A percentile compares a stretch with the other conserved stretches of the same genome.
These are phyloP conservation scores for Rousettus madagascariensis DNA, from an alignment of 2,797 vertebrate genomes.

Conservation along the genomic window DNA sequence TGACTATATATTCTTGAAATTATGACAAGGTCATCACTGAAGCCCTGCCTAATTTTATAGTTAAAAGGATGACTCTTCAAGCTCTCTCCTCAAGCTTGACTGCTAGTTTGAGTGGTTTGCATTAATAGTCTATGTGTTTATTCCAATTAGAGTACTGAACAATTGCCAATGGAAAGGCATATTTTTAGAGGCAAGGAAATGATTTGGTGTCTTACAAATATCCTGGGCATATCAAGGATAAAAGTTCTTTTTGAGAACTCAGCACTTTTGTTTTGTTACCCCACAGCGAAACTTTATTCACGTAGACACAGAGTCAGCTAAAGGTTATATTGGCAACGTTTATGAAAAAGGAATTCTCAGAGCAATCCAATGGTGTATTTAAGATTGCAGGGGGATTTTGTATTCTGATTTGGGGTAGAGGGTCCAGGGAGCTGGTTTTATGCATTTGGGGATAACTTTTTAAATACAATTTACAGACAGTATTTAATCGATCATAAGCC, in stretches of 20 bases:
- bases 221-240: not conserved
- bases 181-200: slow-evolving; percentile 44
- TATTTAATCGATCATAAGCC: not conserved
- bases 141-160: not conserved
- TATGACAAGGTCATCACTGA: not conserved
- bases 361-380: not conserved
- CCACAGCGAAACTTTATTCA: not conserved
- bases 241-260: slow-evolving; percentile 22
- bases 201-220: slow-evolving; percentile 11
- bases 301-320: not conserved
- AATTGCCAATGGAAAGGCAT: not conserved
- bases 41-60: not conserved
- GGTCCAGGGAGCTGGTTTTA: not conserved
- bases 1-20: not conserved
- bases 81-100: not conserved
- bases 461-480: not conserved
- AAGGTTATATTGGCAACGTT: not conserved
- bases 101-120: not conserved
- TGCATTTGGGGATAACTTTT: not conserved
- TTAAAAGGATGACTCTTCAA: not conserved
- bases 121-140: not conserved
- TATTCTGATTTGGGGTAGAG: not conserved
- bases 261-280: not conserved
- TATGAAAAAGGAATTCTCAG: slow-evolving; percentile 3
- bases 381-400: not conserved